Evolutionary conservation across 2,797 vertebrate species (phyloP), one percentile per base, ranked within the genome.

Genomic region (Peromyscus nudipes): DNA sequence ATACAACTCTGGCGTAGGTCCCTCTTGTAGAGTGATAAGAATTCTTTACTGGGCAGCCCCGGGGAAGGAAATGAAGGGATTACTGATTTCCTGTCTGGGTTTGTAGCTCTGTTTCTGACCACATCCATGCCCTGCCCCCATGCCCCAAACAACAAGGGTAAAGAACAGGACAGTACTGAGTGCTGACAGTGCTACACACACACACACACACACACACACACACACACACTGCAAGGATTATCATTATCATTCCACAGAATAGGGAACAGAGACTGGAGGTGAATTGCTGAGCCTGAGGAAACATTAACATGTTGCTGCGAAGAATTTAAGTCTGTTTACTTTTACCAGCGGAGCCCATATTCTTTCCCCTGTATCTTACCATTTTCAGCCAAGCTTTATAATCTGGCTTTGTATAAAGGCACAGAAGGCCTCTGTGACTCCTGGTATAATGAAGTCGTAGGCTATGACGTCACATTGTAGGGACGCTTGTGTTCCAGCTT

Each of bases 1-100:
- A 17, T 8, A 1, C 27, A 34, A 67, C 19, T 34, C 46, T 60
- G 46, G 60, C 25, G 29, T 52, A 25, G 21, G 10, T 67, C 9
- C 29, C 73, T 43, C 1, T 2, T 8, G 1, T 16, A 23, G n/a
- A 91, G 60, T 27, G 55, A 69, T 37, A 77, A 91, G 67, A 46
- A 85, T 27, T 31, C 16, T 71, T 67, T n/a, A 40, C 5, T 4
- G 9, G n/a, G 73, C 37, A 60, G 49, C 11, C 9, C 3, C n/a
- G 0, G 37, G 52, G 37, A 71, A 62, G 90, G 40, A 90, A 92
- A 71, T 31, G 25, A 23, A 91, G 49, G 62, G 84, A 52, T 95
- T 52, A 37, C 65, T n/a, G 46, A 25, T 16, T 90, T 97, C 92
- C 94, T 89, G 81, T 31, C 52, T 80, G 79, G 69, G 16, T 34